These are phyloP conservation scores for Diorhabda carinulata DNA, from an alignment of 1,140 invertebrate species.

Conservation along the genomic window DNA sequence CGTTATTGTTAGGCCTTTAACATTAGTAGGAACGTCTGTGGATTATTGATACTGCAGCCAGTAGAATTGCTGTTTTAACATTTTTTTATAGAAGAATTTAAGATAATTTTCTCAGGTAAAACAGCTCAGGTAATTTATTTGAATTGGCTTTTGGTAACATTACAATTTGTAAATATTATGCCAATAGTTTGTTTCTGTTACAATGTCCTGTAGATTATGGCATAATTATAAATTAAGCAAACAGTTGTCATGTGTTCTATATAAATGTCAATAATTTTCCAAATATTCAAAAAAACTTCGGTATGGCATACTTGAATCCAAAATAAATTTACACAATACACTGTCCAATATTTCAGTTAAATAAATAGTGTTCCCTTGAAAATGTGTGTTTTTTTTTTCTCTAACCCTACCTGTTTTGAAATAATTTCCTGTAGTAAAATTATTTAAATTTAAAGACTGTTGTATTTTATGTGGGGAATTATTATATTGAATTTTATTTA, in stretches of 20 bases:
- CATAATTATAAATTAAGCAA: slow-evolving; percentile 10
- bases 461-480: too few species aligned
- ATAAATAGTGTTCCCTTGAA: slow-evolving; percentile 50
- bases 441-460: too few species aligned
- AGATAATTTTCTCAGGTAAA: slow-evolving; percentile 42
- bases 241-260: slow-evolving; percentile 17
- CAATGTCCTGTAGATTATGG: slow-evolving; percentile 25
- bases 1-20: slow-evolving; percentile 12
- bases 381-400: slow-evolving; percentile 10
- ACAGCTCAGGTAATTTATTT: slow-evolving; percentile 43
- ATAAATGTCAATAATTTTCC: slow-evolving; percentile 12
- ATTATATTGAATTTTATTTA: too few species aligned
- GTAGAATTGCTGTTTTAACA: neutral
- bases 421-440: too few species aligned
- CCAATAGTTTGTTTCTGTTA: neutral
- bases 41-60: slow-evolving; percentile 3
- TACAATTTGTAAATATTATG: slow-evolving; percentile 18
- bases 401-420: neutral
- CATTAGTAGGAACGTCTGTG: slow-evolving; percentile 13
- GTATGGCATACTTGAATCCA: slow-evolving; percentile 38
- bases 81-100: too few species aligned
- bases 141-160: slow-evolving; percentile 12
- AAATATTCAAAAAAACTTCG: slow-evolving; percentile 7
- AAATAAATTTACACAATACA: slow-evolving; percentile 28
- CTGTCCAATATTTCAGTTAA: slow-evolving; percentile 44